These are phyloP conservation scores for Rafetus swinhoei DNA, from an alignment of 2,113 vertebrate species.

Conservation along the genomic window DNA sequence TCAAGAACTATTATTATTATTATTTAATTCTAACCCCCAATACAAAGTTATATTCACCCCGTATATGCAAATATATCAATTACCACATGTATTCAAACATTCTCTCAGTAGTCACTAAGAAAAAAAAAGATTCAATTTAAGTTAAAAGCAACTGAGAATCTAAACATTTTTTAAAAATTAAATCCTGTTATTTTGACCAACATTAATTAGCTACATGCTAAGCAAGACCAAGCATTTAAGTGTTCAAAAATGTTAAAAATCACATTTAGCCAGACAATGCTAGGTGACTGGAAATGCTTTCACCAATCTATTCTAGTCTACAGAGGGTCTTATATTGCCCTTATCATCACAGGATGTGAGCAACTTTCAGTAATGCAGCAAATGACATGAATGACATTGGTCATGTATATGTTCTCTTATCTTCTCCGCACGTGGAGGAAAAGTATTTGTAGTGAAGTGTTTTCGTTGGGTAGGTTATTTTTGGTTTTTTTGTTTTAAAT, in stretches of 20 bases:
- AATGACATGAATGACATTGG: background rate
- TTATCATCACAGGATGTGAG: background rate
- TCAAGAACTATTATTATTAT: background rate
- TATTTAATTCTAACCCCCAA: background rate
- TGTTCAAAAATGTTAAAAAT: background rate
- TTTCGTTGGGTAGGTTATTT: background rate
- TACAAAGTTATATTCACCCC: background rate
- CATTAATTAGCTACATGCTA: background rate
- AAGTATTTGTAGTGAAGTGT: background rate
- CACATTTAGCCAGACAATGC: background rate
- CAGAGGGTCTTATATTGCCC: background rate
- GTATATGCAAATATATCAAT: background rate
- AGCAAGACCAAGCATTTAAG: background rate
- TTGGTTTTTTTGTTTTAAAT: no score
- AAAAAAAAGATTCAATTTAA: background rate
- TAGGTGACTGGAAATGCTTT: background rate
- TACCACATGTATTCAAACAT: fast-evolving
- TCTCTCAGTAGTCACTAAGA: background rate
- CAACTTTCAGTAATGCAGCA: background rate
- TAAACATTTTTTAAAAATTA: background rate
- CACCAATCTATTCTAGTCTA: background rate
- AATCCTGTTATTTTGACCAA: background rate
- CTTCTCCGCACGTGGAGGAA: background rate
- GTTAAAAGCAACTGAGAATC: background rate
- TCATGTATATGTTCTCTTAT: background rate